Evolutionary conservation across 2,888 invertebrate genomes (phyloP), one percentile per base, ranked within the genome.

Genomic region (Agrotis clavis): DNA sequence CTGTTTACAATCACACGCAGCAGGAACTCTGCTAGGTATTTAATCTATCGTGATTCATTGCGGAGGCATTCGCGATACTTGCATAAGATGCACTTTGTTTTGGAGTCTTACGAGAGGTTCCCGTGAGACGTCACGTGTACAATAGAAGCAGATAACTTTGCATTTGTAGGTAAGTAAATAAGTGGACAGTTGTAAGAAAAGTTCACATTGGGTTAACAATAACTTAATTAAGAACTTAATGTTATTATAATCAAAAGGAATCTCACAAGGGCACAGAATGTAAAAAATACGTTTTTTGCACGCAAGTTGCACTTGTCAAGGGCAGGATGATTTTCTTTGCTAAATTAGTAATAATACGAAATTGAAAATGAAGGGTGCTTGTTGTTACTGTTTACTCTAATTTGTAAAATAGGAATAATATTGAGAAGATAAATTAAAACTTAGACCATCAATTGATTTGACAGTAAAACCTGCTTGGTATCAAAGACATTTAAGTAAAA

Each of bases 11-110:
- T 76, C 67, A 74, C 74, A 77, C 66, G 82, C 72, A 77, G 76
- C 67, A 78, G 71, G 83, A 81, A 89, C 88, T 84, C 80, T 87
- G 86, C 86, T 83, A 41, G 41, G 9, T 41, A 69, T 71, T 83
- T 68, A 82, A 76, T 71, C 80, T 80, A 77, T 69, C 30, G 64
- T 78, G 82, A 81, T 71, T 80, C 83, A 86, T 48, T 69, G 48
- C 19, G 59, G n/a, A 66, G 79, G 81, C 35, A 84, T 84, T 74
- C 68, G 81, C 82, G 61, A 67, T 70, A 65, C 60, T 84, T 84
- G 75, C 77, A 74, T 84, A 84, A 84, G 74, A 75, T 77, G 71
- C 73, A 66, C 63, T 59, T 72, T 84, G 84, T 84, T 84, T 79
- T 80, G 83, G 83, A 85, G 76, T 83, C 71, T 74, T 25, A 60